A percentile compares a stretch with the other conserved stretches of the same genome.
phyloP scores from a whole-genome alignment of 1,140 invertebrate genomes.

The Rhagoletis pomonella region DNA sequence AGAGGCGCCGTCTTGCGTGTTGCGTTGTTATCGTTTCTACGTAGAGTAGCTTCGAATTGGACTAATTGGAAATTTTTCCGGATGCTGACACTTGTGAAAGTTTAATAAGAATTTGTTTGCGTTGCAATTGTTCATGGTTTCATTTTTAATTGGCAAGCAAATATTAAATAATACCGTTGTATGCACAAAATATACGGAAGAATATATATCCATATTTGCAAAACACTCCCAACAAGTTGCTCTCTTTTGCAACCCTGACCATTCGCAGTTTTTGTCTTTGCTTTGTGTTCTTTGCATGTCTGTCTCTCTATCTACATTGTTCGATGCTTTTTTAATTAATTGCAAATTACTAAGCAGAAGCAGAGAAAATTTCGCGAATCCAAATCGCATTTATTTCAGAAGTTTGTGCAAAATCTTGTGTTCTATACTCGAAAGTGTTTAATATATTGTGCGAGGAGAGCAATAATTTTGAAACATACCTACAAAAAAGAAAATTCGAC shows the following conservation, averaged over 20 bases:
- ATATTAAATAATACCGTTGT: no score
- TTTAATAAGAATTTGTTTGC: no score
- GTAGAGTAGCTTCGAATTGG: not conserved
- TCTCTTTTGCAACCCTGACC: slow-evolving; percentile 30
- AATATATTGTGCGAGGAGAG: not conserved
- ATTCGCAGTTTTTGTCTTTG: not conserved
- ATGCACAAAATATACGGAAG: no score
- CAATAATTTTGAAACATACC: not conserved
- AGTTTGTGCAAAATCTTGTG: slow-evolving; percentile 29
- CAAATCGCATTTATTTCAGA: slow-evolving; percentile 4
- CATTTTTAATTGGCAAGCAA: no score
- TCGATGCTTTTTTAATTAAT: slow-evolving; percentile 48
- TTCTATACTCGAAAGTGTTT: not conserved
- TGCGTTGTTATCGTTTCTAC: slow-evolving; percentile 18
- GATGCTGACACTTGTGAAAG: no score
- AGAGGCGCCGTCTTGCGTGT: not conserved
- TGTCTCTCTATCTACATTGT: not conserved
- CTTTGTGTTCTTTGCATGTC: slow-evolving; percentile 22
- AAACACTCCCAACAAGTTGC: slow-evolving; percentile 7
- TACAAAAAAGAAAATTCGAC: not conserved
- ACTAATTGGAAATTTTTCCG: not conserved
- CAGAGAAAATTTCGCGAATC: not conserved
- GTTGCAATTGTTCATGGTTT: no score
- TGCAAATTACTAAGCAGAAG: slow-evolving; percentile 37
- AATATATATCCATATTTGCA: not conserved